These are phyloP conservation scores for Drosophila lutescens DNA, from an alignment of 2,888 invertebrate species.

Conservation along the genomic window DNA sequence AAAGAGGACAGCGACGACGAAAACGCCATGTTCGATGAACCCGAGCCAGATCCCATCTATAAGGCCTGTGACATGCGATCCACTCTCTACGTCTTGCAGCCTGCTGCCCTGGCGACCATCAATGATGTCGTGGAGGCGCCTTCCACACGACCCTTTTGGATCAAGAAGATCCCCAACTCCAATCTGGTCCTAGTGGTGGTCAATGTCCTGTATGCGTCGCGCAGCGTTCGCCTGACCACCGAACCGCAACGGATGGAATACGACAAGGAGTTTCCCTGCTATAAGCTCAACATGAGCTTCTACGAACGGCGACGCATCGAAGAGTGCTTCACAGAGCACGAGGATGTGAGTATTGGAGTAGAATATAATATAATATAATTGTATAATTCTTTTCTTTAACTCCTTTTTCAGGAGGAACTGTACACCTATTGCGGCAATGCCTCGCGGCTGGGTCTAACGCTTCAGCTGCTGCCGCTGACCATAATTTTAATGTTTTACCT, in stretches of 20 bases:
- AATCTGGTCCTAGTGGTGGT: constrained; percentile 92
- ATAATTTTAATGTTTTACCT: constrained; percentile 75
- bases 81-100: constrained; percentile 89
- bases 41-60: constrained; percentile 79
- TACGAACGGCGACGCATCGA: constrained; percentile 88
- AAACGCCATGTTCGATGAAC: constrained; percentile 83
- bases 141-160: constrained; percentile 87
- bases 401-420: constrained; percentile 76
- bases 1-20: constrained; percentile 80
- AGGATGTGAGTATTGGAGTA: constrained; percentile 86
- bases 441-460: constrained; percentile 61
- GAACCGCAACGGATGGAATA: constrained; percentile 85
- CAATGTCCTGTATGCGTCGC: constrained; percentile 85
- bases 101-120: constrained; percentile 85
- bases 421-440: constrained; percentile 83
- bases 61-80: constrained; percentile 90
- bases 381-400: background rate
- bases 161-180: constrained; percentile 90
- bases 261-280: constrained; percentile 88
- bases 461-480: constrained; percentile 69
- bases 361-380: background rate
- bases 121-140: constrained; percentile 83
- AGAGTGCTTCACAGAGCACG: constrained; percentile 91
- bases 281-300: constrained; percentile 90
- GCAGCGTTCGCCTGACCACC: constrained; percentile 85